These are phyloP conservation scores for Thecocarcelia acutangulata DNA, from an alignment of 2,888 invertebrate genomes.

Conservation along the genomic window DNA sequence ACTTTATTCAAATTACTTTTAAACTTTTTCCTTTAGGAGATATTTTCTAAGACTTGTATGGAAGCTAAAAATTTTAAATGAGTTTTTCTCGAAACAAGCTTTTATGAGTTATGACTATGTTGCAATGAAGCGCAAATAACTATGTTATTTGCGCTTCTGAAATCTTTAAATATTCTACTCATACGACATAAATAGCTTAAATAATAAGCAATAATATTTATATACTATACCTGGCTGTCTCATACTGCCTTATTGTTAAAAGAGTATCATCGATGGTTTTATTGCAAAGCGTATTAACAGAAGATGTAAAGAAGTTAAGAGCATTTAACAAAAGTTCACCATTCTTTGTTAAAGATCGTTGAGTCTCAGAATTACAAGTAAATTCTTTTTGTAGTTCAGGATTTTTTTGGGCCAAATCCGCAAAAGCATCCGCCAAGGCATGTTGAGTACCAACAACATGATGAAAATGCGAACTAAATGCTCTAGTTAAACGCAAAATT, in stretches of 20 bases:
- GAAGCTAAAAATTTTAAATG: too few relatives aligned
- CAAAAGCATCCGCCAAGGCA: constrained; percentile 95
- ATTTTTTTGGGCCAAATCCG: constrained; percentile 96
- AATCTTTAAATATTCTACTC: too few relatives aligned
- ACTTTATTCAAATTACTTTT: too few relatives aligned
- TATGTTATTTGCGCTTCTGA: too few relatives aligned
- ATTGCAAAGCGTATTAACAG: constrained; percentile 96
- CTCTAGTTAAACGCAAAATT: constrained; percentile 91
- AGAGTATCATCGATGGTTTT: constrained; percentile 98
- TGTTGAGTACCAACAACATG: constrained; percentile 93
- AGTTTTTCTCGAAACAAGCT: too few relatives aligned
- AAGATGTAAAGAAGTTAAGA: constrained; percentile 97
- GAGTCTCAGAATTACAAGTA: constrained; percentile 97
- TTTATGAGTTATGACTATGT: too few relatives aligned
- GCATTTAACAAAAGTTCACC: constrained; percentile 96
- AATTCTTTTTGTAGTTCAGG: constrained; percentile 97
- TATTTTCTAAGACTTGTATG: too few relatives aligned
- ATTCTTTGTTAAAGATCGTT: constrained; percentile 94
- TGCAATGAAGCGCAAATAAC: too few relatives aligned
- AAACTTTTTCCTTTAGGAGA: too few relatives aligned
- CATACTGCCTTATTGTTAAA: constrained; percentile 85
- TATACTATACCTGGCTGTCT: constrained; percentile 83
- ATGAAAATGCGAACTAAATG: constrained; percentile 93
- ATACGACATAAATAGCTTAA: neutral
- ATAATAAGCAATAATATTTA: neutral